These are phyloP conservation scores for Formica exsecta DNA, from an alignment of 1,140 invertebrate species.

Conservation along the genomic window DNA sequence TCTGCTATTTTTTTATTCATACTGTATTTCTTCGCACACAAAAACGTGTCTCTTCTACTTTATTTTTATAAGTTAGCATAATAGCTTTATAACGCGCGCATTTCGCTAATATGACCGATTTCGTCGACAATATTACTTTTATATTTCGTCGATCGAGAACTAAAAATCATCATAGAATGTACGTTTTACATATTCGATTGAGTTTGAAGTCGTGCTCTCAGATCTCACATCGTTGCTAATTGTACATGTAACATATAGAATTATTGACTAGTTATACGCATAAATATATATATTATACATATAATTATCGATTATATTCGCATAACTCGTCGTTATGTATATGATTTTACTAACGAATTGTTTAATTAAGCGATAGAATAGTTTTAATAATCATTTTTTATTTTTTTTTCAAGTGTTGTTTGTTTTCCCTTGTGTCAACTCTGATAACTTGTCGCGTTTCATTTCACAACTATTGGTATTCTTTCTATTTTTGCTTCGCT, in stretches of 20 bases:
- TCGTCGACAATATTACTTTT: constrained; percentile 40
- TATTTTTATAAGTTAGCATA: constrained; percentile 60
- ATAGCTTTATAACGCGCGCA: constrained; percentile 64
- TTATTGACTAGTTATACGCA: constrained; percentile 79
- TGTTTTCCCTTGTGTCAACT: constrained; percentile 69
- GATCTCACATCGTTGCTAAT: constrained; percentile 84
- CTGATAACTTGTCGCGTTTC: constrained; percentile 7
- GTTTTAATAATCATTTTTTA: constrained; percentile 82
- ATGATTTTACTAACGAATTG: constrained; percentile 82
- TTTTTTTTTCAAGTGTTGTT: constrained; percentile 80
- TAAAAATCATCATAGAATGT: constrained; percentile 67
- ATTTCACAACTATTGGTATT: neutral
- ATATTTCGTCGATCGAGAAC: constrained; percentile 68
- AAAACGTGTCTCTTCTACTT: constrained; percentile 53
- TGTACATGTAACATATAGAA: constrained; percentile 80
- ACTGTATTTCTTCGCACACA: constrained; percentile 37
- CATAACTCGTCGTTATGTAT: constrained; percentile 78
- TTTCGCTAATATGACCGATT: neutral
- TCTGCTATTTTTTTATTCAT: constrained; percentile 38
- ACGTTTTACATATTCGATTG: constrained; percentile 79
- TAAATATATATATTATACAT: constrained; percentile 79
- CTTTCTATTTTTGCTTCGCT: neutral
- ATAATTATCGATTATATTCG: constrained; percentile 78
- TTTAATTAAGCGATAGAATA: constrained; percentile 79
- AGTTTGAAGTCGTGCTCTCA: constrained; percentile 84